Evolutionary conservation across 2,888 invertebrate genomes (phyloP), one percentile per base, ranked within the genome.

Genomic region (Agrochola macilenta): DNA sequence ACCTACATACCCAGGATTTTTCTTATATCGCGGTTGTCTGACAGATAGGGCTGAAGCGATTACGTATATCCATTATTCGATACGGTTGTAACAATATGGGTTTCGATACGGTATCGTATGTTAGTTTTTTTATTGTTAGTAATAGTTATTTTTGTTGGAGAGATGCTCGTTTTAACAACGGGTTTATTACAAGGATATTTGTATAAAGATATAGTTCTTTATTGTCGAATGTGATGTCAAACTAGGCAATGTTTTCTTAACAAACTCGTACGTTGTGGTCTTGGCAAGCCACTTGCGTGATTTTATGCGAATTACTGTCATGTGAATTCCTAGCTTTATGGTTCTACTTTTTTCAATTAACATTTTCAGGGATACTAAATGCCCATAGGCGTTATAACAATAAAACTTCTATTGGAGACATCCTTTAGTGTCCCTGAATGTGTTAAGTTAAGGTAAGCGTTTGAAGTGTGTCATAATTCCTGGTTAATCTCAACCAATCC

Each of bases 1-100:
- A 88, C 91, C 90, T 87, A 89, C 79, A 89, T 91, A 83, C 74
- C 72, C 73, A 72, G 79, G 83, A 86, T 84, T 88, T 88, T 89
- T 88, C 77, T 87, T 84, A 75, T 74, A 75, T 66, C 71, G 66
- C 63, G 74, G 71, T 73, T 79, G 73, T 75, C 81, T 79, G 79
- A 84, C 74, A 81, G 83, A 88, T 89, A 78, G 65, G 73, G 65
- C 49, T 72, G 76, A 74, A 66, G 52, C 78, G 78, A 82, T 88
- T 84, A 80, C 82, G 76, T 64, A 73, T 79, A 71, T 79, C 80
- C 46, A 52, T 63, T 57, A 73, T 82, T 66, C 57, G 54, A 80
- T 83, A 76, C 75, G 61, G 23, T 68, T 58, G 70, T 64, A 26
- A 83, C 83, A 69, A 74, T 86, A 86, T 72, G 78, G 83, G 61